Conservation (phyloP, 2,888 invertebrate genomes). For the Branchipolynoe longqiensis region DNA sequence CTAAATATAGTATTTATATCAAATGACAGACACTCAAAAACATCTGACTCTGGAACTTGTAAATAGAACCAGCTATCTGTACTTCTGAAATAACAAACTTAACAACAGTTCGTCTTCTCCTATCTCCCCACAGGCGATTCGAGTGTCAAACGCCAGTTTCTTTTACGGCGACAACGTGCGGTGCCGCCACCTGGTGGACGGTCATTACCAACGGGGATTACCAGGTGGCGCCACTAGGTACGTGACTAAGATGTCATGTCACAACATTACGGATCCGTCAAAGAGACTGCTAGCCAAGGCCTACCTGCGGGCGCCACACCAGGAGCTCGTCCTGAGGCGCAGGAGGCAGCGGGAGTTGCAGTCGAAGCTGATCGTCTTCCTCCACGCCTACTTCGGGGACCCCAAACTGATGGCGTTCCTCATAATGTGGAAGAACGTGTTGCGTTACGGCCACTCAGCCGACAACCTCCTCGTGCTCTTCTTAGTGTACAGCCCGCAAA, state of each 20-base stretch:
- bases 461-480: slow-evolving; percentile 24
- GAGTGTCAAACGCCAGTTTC: slow-evolving; percentile 18
- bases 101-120: too few species aligned
- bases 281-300: slow-evolving; percentile 2
- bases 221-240: slow-evolving; percentile 16
- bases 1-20: too few species aligned
- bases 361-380: slow-evolving; percentile 40
- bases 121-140: slow-evolving; percentile 5
- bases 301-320: slow-evolving; percentile 8
- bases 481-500: slow-evolving; percentile 5
- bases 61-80: too few species aligned
- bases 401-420: slow-evolving; percentile 39
- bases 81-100: too few species aligned
- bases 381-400: slow-evolving; percentile 30
- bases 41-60: too few species aligned
- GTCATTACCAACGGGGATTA: not conserved
- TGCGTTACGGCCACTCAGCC: not conserved
- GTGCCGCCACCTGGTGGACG: slow-evolving; percentile 53
- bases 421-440: slow-evolving; percentile 35
- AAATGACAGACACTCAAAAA: too few species aligned
- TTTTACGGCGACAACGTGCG: slow-evolving; percentile 12
- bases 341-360: not conserved
- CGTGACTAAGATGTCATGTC: slow-evolving; percentile 29
- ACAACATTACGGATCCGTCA: not conserved
- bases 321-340: not conserved